Conservation (phyloP, 2,797 vertebrate genomes). For the Gadopsis marmoratus region DNA sequence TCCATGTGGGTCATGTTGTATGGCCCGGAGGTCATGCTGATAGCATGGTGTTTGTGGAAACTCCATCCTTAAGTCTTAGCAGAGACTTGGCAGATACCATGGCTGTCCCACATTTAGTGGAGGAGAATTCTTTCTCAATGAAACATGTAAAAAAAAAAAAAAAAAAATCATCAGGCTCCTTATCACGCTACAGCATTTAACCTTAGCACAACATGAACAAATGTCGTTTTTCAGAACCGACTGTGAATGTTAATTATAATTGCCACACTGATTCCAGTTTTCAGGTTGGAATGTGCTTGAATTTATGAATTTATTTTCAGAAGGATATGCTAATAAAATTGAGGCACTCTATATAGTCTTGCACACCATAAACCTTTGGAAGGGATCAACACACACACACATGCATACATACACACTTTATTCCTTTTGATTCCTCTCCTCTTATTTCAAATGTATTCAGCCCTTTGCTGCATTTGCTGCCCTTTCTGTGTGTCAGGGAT, state of each 20-base stretch:
- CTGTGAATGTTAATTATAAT: conserved; percentile 27
- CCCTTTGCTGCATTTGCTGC: conserved; percentile 54
- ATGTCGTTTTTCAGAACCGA: not conserved
- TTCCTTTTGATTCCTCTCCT: conserved; percentile 50
- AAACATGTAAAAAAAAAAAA: too few species aligned
- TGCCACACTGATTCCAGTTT: not conserved
- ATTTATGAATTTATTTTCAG: conserved; percentile 38
- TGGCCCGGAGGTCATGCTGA: too few species aligned
- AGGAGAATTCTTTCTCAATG: too few species aligned
- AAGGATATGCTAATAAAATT: conserved; percentile 44
- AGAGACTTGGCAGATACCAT: too few species aligned
- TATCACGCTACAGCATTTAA: too few species aligned
- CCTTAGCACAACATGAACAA: not conserved
- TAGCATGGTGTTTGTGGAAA: too few species aligned
- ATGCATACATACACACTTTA: not conserved
- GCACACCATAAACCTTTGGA: conserved; percentile 21
- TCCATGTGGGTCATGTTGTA: too few species aligned
- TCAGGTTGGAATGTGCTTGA: conserved; percentile 9
- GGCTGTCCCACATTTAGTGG: too few species aligned
- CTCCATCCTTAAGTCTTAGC: too few species aligned
- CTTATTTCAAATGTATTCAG: conserved; percentile 55
- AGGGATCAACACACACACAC: conserved; percentile 27
- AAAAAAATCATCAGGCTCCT: too few species aligned
- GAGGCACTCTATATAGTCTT: conserved; percentile 6
- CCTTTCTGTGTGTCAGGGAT: conserved; percentile 58